Percentiles rank a stretch among this genome's conserved stretches.
phyloP scores from a whole-genome alignment of 1,140 invertebrate genomes.

The Amphibalanus amphitrite region DNA sequence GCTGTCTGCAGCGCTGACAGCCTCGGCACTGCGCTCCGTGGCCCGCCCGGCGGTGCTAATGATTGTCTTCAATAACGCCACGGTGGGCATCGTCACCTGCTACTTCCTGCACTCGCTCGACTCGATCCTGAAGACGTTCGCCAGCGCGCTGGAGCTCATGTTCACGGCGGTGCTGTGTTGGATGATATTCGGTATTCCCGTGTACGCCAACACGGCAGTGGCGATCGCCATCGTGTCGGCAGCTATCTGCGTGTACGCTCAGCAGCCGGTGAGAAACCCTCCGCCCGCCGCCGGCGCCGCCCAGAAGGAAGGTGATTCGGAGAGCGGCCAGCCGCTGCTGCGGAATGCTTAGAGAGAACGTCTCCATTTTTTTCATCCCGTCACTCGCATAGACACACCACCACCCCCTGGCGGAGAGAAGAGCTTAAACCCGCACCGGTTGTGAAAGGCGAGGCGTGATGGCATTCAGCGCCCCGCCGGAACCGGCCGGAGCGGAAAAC shows the following conservation, averaged over 20 bases:
- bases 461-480: too few species aligned
- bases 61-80: conserved; percentile 76
- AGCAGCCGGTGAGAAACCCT: conserved; percentile 55
- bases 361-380: too few species aligned
- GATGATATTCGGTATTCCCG: conserved; percentile 69
- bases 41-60: conserved; percentile 47
- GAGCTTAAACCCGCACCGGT: too few species aligned
- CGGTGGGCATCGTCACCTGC: conserved; percentile 81
- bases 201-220: conserved; percentile 61
- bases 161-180: conserved; percentile 80
- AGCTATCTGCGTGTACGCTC: conserved; percentile 70
- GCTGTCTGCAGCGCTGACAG: conserved; percentile 36
- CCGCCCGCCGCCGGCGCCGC: not conserved
- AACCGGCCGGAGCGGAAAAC: too few species aligned
- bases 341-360: too few species aligned
- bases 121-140: conserved; percentile 91
- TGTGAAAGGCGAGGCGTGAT: too few species aligned
- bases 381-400: too few species aligned
- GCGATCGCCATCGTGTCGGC: conserved; percentile 67
- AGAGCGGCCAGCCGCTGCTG: too few species aligned
- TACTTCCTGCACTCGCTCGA: conserved; percentile 85
- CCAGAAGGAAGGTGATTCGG: too few species aligned
- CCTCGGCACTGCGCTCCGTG: conserved; percentile 36
- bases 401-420: too few species aligned
- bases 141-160: conserved; percentile 77